Evolutionary conservation across 1,140 invertebrate genomes (phyloP).

Genomic region (Trypoxylus dichotomus): DNA sequence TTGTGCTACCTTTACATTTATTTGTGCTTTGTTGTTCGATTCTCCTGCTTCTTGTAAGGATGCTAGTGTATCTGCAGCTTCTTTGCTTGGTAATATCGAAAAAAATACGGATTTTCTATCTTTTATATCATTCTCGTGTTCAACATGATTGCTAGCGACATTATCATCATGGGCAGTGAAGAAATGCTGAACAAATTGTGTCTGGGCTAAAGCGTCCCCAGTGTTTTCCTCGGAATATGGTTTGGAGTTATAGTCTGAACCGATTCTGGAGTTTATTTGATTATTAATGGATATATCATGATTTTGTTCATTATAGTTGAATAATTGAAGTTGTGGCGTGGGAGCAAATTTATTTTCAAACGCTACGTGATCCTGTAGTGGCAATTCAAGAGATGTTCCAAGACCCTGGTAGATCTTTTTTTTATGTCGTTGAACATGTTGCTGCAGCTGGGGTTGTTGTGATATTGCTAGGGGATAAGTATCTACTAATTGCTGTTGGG

Average conservation of each 20-base stretch:
- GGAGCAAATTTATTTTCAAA: constrained; percentile 27
- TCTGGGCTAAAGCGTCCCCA: constrained; percentile 36
- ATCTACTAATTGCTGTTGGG: constrained; percentile 51
- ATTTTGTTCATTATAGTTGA: constrained; percentile 32
- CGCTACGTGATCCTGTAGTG: constrained; percentile 48
- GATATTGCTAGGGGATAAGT: constrained; percentile 40
- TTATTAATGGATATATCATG: neutral
- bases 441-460: constrained; percentile 55
- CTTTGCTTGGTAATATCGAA: constrained; percentile 56
- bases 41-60: constrained; percentile 57
- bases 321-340: constrained; percentile 26
- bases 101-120: constrained; percentile 20
- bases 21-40: constrained; percentile 41
- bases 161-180: constrained; percentile 40
- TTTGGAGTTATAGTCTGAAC: neutral
- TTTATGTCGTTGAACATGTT: constrained; percentile 42
- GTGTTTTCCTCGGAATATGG: neutral
- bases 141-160: constrained; percentile 37
- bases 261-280: neutral
- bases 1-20: constrained; percentile 32
- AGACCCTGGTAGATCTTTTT: neutral
- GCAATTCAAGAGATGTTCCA: constrained; percentile 38
- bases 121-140: constrained; percentile 27
- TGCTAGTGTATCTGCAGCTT: constrained; percentile 58
- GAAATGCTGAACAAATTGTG: constrained; percentile 43